Evolutionary conservation across 2,113 vertebrate genomes (phyloP).

Genomic region (Rynchops niger): DNA sequence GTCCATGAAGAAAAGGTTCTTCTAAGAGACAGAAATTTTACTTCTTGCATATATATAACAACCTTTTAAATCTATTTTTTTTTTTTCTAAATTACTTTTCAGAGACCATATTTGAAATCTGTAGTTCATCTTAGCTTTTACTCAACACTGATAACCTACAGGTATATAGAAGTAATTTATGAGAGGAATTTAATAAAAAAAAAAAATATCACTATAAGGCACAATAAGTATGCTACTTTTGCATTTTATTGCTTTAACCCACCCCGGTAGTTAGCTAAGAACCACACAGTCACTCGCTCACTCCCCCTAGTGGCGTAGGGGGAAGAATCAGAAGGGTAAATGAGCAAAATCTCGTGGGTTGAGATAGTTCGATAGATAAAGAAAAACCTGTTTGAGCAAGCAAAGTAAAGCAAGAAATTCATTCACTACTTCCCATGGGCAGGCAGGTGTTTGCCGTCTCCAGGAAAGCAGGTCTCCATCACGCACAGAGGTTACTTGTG

Average conservation of each 20-base stretch:
- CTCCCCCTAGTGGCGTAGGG: accelerated
- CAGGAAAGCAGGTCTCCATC: neutral
- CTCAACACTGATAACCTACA: neutral
- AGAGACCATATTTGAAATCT: neutral
- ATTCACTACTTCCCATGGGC: accelerated
- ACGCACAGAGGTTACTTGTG: accelerated
- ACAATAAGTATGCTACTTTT: neutral
- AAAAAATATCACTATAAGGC: neutral
- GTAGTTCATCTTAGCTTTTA: neutral
- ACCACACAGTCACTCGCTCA: accelerated
- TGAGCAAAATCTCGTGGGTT: accelerated
- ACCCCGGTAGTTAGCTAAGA: too few relatives aligned
- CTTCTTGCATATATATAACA: neutral
- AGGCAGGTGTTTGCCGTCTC: neutral
- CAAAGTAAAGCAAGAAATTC: neutral
- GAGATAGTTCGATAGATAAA: neutral
- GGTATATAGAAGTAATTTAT: neutral
- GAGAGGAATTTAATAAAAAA: neutral
- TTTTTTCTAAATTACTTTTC: neutral
- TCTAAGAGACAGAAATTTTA: neutral
- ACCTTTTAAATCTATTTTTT: neutral
- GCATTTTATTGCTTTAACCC: neutral
- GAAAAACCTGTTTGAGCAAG: accelerated
- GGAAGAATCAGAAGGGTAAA: neutral
- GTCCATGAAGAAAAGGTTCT: neutral